phyloP scores from a whole-genome alignment of 2,888 invertebrate species.

The Notocelia uddmanniana region DNA sequence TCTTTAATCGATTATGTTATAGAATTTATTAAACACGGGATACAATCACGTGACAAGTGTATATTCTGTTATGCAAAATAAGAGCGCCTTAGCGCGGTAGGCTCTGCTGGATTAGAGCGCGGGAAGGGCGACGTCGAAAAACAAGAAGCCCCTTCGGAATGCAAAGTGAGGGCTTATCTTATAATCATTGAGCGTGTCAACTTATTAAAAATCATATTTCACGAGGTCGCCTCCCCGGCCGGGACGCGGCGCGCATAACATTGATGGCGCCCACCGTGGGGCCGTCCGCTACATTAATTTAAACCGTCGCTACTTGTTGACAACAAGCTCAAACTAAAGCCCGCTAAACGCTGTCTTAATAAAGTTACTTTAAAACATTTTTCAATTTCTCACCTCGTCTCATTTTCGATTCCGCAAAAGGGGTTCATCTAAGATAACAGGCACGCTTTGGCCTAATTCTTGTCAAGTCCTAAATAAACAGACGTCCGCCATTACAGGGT shows the following conservation, averaged over 20 bases:
- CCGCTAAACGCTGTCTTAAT: conserved; percentile 53
- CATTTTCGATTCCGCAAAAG: conserved; percentile 35
- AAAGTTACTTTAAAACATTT: conserved; percentile 22
- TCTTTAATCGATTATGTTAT: not conserved
- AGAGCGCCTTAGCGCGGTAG: conserved; percentile 59
- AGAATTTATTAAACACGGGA: conserved; percentile 47
- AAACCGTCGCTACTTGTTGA: conserved; percentile 64
- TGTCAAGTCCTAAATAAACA: conserved; percentile 81
- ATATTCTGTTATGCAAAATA: conserved; percentile 60
- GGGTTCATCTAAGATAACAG: conserved; percentile 53
- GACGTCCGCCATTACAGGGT: conserved; percentile 65
- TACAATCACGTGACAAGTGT: conserved; percentile 57
- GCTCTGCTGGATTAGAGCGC: conserved; percentile 74
- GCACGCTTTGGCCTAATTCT: conserved; percentile 67
- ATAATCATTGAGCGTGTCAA: conserved; percentile 86
- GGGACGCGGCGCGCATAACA: conserved; percentile 73
- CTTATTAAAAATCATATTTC: conserved; percentile 87
- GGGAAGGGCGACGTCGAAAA: conserved; percentile 70
- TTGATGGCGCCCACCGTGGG: conserved; percentile 49
- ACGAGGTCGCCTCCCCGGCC: conserved; percentile 65
- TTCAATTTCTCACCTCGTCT: conserved; percentile 34
- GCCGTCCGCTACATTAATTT: conserved; percentile 64
- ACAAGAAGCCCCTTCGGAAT: conserved; percentile 80
- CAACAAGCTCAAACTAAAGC: conserved; percentile 57
- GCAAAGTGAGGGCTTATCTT: conserved; percentile 85